Base-by-base conservation (phyloP, 2,888 invertebrate genomes). In the Caenorhabditis angaria region DNA sequence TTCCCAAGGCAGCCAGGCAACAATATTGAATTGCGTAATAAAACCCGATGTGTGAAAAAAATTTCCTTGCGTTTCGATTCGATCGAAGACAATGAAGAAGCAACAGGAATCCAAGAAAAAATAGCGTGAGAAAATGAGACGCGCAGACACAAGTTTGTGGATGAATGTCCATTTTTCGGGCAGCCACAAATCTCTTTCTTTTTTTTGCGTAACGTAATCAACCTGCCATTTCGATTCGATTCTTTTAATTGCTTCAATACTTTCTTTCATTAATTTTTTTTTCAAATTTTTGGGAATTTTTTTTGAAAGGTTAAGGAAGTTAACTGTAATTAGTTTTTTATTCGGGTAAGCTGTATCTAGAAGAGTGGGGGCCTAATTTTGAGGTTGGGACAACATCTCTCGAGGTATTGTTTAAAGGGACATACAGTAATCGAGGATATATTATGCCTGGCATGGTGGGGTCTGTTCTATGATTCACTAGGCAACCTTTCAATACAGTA, bases 11-110 rank as follows among this genome's bases (percentile, higher is more conserved):
- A 41, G 10, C 10, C 32, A 41, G 18, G 41, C 10, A 10, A 18
- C 10, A 41, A 41, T 18, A 41, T 41, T 41, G 41, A 41, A 41
- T 41, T 41, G 41, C 41, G 41, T 41, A 41, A 41, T 41, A 41
- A 41, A 41, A 41, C 41, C 41, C 41, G 41, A 41, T 41, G 41
- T 41, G 41, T 41, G 41, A 41, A n/a, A n/a, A n/a, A n/a, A 41
- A 41, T 41, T 41, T 41, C 18, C 18, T 41, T 12, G 6, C 41
- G 41, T 41, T 41, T 41, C 41, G 41, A 41, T 41, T 18, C 41
- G 18, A 41, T 41, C 14, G 41, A 41, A 41, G 41, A 41, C 41
- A 41, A 41, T 41, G 18, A 41, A 41, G 41, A 41, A 41, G 18
- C 41, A 41, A 41, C 41, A 41, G 41, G 41, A 41, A 41, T 41